Conservation (phyloP, 2,797 vertebrate genomes). For the Echiichthys vipera region DNA sequence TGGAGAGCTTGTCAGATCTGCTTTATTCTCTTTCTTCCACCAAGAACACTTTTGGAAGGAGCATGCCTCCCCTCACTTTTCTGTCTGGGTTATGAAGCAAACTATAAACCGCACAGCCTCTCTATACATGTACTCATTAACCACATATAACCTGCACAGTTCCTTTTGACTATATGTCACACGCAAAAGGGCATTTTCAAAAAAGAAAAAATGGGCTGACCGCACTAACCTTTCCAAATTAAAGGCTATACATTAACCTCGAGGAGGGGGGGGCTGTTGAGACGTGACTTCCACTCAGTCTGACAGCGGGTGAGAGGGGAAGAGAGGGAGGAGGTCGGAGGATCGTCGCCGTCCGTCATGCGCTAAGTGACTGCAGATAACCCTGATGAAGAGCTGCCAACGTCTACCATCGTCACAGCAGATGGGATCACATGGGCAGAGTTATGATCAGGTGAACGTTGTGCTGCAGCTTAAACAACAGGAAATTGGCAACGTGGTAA, state of each 20-base stretch:
- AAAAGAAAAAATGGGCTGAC: conserved; percentile 25
- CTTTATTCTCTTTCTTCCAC: conserved; percentile 75
- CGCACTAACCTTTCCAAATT: conserved; percentile 61
- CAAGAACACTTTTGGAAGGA: conserved; percentile 72
- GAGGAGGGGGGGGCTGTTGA: conserved; percentile 35
- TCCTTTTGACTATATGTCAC: conserved; percentile 52
- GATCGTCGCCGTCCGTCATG: conserved; percentile 59
- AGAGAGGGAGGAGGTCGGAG: conserved; percentile 46
- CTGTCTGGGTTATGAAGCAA: conserved; percentile 64
- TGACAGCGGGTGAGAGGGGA: conserved; percentile 49
- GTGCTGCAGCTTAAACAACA: conserved; percentile 31
- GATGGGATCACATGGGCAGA: conserved; percentile 40
- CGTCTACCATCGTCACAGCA: conserved; percentile 12
- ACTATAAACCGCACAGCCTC: conserved; percentile 52
- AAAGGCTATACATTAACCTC: conserved; percentile 76
- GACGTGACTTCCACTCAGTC: conserved; percentile 69
- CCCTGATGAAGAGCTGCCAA: conserved; percentile 61
- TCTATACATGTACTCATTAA: conserved; percentile 65
- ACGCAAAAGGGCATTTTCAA: conserved; percentile 28
- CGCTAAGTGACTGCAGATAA: conserved; percentile 64
- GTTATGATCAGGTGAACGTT: conserved; percentile 43
- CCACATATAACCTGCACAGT: conserved; percentile 43
- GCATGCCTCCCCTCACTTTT: conserved; percentile 61
- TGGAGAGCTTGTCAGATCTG: conserved; percentile 84
- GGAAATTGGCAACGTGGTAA: conserved; percentile 22